Conservation (phyloP, 2,113 vertebrate genomes). For the Oncorhynchus gorbuscha region DNA sequence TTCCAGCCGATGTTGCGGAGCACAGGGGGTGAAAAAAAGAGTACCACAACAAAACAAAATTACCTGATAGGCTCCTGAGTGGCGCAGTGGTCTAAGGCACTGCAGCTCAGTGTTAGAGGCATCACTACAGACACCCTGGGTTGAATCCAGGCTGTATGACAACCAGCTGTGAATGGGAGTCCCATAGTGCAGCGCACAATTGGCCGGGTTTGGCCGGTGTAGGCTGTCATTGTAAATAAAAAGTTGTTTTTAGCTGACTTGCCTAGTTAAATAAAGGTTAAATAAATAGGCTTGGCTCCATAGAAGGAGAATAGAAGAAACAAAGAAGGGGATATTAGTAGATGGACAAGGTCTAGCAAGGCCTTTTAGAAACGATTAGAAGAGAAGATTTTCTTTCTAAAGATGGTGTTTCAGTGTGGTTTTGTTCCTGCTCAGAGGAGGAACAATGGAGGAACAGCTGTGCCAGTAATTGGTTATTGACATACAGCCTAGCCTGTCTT, state of each 20-base stretch:
- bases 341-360: not conserved
- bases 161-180: no score
- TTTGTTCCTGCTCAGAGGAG: not conserved
- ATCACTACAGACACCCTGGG: no score
- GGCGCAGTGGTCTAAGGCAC: no score
- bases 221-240: no score
- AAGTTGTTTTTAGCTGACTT: no score
- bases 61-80: not conserved
- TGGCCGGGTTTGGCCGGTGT: no score
- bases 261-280: no score
- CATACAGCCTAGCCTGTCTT: not conserved
- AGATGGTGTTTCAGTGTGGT: not conserved
- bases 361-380: not conserved
- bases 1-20: not conserved
- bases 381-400: not conserved
- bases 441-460: not conserved
- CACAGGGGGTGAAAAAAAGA: slow-evolving; percentile 22
- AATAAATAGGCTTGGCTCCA: not conserved
- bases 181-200: no score
- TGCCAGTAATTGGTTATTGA: not conserved
- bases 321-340: not conserved
- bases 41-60: not conserved
- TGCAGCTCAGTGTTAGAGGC: no score
- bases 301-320: not conserved
- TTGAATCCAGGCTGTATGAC: no score